Conservation (phyloP, 2,888 invertebrate genomes). For the Biston stratarius region DNA sequence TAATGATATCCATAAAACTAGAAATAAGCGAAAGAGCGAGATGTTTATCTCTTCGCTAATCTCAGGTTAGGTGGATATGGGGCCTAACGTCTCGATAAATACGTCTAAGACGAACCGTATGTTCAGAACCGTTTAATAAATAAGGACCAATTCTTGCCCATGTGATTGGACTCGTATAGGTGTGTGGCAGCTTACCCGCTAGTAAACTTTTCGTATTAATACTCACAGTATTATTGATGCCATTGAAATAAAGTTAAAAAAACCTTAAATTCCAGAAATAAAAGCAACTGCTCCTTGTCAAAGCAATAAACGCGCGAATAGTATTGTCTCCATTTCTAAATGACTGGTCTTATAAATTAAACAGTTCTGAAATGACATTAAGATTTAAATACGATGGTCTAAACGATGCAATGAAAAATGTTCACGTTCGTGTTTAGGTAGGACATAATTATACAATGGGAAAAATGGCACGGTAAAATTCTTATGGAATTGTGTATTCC, state of each 20-base stretch:
- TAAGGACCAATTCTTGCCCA: not conserved
- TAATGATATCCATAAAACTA: not conserved
- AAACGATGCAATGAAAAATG: conserved; percentile 7
- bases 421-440: not conserved
- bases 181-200: too few species aligned
- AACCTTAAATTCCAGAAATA: not conserved
- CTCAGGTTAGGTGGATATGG: not conserved
- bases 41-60: not conserved
- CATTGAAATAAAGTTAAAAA: not conserved
- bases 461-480: conserved; percentile 8
- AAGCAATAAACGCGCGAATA: not conserved
- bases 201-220: too few species aligned
- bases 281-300: not conserved
- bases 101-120: not conserved
- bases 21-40: not conserved
- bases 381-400: not conserved
- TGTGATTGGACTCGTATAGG: too few species aligned
- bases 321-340: not conserved
- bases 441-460: not conserved
- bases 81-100: not conserved
- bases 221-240: not conserved
- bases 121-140: not conserved
- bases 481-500: not conserved
- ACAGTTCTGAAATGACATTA: not conserved
- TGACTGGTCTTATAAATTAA: too few species aligned